phyloP scores from a whole-genome alignment of 2,113 vertebrate genomes.

The Carassius auratus region DNA sequence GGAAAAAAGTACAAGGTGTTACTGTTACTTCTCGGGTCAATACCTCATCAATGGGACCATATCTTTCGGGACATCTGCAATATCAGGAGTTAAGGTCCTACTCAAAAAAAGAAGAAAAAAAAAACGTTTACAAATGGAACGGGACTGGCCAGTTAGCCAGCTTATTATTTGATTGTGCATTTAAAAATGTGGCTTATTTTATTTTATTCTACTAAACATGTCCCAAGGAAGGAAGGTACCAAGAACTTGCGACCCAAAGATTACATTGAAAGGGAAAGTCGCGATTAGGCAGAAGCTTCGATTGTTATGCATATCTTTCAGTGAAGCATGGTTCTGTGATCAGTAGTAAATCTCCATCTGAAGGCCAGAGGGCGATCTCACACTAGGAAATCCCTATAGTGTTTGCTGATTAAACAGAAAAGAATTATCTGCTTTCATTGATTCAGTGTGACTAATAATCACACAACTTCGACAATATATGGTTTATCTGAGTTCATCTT shows the following conservation, averaged over 20 bases:
- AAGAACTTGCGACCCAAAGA: background rate
- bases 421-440: no score
- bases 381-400: no score
- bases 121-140: slow-evolving; percentile 41
- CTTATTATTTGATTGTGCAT: background rate
- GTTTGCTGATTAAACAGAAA: no score
- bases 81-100: slow-evolving; percentile 11
- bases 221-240: slow-evolving; percentile 5
- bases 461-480: no score
- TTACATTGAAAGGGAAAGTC: slow-evolving; percentile 4
- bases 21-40: slow-evolving; percentile 5
- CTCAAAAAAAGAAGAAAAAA: background rate
- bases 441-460: no score
- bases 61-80: slow-evolving; percentile 26
- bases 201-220: background rate
- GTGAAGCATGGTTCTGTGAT: no score
- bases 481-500: no score
- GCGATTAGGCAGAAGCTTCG: no score
- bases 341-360: no score
- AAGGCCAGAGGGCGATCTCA: no score
- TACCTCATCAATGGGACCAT: slow-evolving; percentile 47
- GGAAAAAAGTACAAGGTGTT: slow-evolving; percentile 6
- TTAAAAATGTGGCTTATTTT: slow-evolving; percentile 14
- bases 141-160: background rate
- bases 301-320: no score